These are phyloP conservation scores for Myopa testacea DNA, from an alignment of 2,888 invertebrate species.

Conservation along the genomic window DNA sequence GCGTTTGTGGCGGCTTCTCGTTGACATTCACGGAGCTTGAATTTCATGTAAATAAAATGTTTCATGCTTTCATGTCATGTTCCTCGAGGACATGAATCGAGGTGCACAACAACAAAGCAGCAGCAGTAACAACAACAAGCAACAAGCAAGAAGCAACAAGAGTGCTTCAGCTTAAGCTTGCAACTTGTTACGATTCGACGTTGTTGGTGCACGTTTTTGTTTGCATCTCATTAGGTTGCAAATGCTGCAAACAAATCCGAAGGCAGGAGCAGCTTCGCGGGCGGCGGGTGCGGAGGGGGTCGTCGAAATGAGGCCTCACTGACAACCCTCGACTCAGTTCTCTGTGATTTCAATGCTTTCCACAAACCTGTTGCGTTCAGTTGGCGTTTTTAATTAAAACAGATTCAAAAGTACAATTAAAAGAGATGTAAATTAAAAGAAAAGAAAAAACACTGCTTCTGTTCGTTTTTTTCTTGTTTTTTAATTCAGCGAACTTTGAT, in stretches of 20 bases:
- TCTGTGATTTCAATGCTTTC: neutral
- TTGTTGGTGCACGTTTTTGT: conserved; percentile 14
- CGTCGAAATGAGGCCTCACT: neutral
- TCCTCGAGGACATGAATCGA: neutral
- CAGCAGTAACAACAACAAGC: conserved; percentile 9
- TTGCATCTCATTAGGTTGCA: conserved; percentile 26
- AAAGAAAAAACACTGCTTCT: no score
- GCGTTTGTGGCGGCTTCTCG: conserved; percentile 28
- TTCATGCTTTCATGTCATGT: neutral
- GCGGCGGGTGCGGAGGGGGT: neutral
- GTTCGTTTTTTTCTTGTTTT: no score
- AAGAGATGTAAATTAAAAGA: neutral
- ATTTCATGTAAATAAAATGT: conserved; percentile 20
- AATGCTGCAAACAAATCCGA: conserved; percentile 10
- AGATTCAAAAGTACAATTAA: neutral
- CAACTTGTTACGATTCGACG: neutral
- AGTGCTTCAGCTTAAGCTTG: neutral
- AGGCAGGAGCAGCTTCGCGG: neutral
- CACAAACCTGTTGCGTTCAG: conserved; percentile 2
- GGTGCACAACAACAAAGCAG: neutral
- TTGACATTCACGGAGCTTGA: conserved; percentile 26
- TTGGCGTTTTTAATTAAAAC: conserved; percentile 13
- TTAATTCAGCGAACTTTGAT: no score
- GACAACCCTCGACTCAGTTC: neutral
- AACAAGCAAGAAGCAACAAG: neutral